A percentile compares a stretch with the other conserved stretches of the same genome.
Evolutionary conservation across 1,140 invertebrate species (phyloP).

Genomic region (Coptotermes formosanus): DNA sequence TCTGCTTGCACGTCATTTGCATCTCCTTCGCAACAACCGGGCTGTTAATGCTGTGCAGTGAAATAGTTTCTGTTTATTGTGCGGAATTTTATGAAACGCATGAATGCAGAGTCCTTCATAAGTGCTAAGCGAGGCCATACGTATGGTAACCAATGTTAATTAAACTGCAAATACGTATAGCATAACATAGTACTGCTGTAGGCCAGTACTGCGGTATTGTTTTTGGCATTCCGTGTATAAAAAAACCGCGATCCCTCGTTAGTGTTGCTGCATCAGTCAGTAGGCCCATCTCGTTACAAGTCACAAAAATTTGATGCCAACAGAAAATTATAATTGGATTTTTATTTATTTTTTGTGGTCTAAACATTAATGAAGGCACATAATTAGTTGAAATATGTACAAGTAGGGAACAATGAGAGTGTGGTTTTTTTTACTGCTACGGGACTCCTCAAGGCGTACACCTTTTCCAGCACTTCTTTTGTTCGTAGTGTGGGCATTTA

Average conservation of each 20-base stretch:
- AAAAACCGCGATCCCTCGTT: background rate
- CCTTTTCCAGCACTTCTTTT: background rate
- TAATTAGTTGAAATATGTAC: no score
- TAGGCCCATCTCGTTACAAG: background rate
- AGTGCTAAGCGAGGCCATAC: no score
- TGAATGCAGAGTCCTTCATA: no score
- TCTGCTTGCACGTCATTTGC: no score
- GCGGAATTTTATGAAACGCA: no score
- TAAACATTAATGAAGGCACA: background rate
- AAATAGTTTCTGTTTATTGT: no score
- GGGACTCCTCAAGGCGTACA: background rate
- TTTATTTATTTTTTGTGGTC: background rate
- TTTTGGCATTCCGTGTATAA: background rate
- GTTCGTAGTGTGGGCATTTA: background rate
- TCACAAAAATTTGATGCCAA: background rate
- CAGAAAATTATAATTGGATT: background rate
- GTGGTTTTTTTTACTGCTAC: background rate
- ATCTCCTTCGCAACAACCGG: no score
- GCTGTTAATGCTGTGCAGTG: no score
- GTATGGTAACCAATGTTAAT: no score
- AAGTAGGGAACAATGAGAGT: background rate
- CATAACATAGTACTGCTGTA: no score
- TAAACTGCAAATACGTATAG: no score
- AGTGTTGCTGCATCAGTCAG: background rate
- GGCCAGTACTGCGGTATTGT: no score